Percentiles rank a stretch among this genome's conserved stretches.
These are phyloP conservation scores for Alexandromys fortis DNA, from an alignment of 2,113 vertebrate genomes.

Conservation along the genomic window DNA sequence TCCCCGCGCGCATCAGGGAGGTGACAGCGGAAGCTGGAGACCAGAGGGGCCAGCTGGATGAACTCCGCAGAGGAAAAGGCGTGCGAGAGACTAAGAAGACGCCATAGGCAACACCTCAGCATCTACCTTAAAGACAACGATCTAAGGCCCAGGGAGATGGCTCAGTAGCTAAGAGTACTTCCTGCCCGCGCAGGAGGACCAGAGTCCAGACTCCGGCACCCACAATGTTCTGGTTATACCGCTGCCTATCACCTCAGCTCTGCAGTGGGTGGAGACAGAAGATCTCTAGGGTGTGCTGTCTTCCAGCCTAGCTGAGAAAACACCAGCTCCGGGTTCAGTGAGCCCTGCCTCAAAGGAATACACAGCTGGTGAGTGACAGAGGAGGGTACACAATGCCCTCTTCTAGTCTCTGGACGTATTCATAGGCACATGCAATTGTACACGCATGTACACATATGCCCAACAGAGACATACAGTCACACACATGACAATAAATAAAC, in stretches of 20 bases:
- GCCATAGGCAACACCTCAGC: not conserved
- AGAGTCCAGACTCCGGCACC: not conserved
- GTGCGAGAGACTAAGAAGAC: not conserved
- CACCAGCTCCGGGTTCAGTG: not conserved
- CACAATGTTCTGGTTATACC: not conserved
- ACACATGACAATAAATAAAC: not conserved
- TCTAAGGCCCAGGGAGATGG: not conserved
- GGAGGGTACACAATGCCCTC: not conserved
- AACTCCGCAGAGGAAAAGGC: not conserved
- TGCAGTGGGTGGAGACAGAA: not conserved
- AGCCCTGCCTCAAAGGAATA: not conserved
- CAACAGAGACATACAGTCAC: not conserved
- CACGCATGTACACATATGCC: not conserved
- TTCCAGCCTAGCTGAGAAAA: not conserved
- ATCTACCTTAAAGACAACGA: not conserved
- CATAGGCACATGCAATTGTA: not conserved
- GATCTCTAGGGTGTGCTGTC: not conserved
- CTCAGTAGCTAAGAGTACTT: not conserved
- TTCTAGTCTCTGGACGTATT: not conserved
- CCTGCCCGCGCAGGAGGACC: rapidly evolving
- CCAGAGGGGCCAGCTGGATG: not conserved
- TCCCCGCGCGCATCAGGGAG: rapidly evolving
- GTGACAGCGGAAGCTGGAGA: not conserved
- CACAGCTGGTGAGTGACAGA: not conserved
- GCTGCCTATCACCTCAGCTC: not conserved